phyloP scores from a whole-genome alignment of 2,113 vertebrate species.

The Strix uralensis region DNA sequence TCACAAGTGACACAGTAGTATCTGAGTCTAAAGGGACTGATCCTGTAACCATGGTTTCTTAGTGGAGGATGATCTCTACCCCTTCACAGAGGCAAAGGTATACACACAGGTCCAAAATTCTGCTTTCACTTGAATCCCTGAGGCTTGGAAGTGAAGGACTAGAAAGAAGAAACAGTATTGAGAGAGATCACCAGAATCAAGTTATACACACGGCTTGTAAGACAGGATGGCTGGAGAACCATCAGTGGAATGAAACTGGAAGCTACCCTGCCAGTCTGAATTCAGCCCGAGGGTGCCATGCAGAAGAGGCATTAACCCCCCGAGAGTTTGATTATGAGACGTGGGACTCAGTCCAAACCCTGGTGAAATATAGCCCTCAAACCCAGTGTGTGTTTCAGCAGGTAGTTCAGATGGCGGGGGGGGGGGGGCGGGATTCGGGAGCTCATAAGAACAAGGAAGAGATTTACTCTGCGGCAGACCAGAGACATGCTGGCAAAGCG shows the following conservation, averaged over 20 bases:
- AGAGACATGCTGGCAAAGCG: fast-evolving
- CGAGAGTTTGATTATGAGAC: background rate
- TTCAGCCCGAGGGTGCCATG: background rate
- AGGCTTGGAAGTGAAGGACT: background rate
- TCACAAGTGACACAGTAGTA: background rate
- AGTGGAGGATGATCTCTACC: background rate
- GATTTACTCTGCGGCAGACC: background rate
- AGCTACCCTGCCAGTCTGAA: background rate
- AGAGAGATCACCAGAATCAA: background rate
- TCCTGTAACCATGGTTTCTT: background rate
- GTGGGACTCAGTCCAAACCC: background rate
- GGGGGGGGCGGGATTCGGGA: background rate
- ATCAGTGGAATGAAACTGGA: background rate
- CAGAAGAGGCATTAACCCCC: background rate
- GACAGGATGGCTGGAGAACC: background rate
- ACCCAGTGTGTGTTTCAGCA: fast-evolving
- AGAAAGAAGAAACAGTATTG: background rate
- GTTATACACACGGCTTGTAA: background rate
- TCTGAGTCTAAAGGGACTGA: background rate
- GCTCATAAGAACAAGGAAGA: background rate
- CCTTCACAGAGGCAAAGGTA: background rate
- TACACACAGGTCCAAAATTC: background rate
- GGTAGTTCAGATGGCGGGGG: background rate
- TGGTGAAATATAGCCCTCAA: background rate
- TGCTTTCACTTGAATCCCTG: background rate